Evolutionary conservation across 2,113 vertebrate genomes (phyloP).

Genomic region (Irena cyanogastra): DNA sequence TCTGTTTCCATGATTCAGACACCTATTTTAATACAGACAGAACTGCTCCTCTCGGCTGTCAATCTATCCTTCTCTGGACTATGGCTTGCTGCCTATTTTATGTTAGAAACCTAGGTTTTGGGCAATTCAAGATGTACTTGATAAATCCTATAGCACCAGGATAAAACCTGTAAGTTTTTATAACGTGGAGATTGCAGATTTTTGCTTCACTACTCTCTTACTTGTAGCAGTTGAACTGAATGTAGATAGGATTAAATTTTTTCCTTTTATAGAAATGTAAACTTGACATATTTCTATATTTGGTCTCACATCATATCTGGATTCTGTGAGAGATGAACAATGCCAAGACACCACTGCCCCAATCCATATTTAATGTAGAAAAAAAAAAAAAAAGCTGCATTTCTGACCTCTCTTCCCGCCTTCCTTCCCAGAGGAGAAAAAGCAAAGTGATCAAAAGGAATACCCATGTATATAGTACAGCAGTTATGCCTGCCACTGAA

Average conservation of each 20-base stretch:
- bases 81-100: not conserved
- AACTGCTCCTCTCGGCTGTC: not conserved
- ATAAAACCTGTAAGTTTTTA: not conserved
- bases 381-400: not conserved
- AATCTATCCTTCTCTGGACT: not conserved
- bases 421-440: not conserved
- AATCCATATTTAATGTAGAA: not conserved
- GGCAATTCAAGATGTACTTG: not conserved
- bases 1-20: not conserved
- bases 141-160: not conserved
- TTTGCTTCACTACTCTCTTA: not conserved
- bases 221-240: not conserved
- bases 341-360: not conserved
- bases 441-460: not conserved
- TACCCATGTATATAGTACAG: not conserved
- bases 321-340: not conserved
- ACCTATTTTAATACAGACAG: constrained; percentile 1
- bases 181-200: fast-evolving
- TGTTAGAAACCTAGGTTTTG: not conserved
- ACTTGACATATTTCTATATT: not conserved
- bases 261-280: not conserved
- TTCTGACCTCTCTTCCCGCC: not conserved
- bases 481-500: not conserved
- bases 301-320: not conserved
- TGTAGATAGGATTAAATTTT: not conserved